Evolutionary conservation across 2,888 invertebrate species (phyloP).

Genomic region (Tanypteryx hageni): DNA sequence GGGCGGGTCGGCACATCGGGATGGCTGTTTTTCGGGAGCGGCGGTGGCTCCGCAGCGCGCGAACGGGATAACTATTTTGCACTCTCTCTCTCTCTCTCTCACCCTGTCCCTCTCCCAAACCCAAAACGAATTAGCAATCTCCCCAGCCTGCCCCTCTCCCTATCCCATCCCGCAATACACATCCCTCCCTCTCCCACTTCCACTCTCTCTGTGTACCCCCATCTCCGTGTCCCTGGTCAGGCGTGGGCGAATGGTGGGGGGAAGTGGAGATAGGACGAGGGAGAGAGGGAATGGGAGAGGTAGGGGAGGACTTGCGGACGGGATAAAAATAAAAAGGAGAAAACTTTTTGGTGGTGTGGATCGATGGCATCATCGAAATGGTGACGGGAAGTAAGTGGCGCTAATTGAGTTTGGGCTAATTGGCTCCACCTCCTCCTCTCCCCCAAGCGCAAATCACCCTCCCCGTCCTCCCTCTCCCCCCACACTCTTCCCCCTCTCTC

Average conservation of each 20-base stretch:
- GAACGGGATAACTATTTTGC: slow-evolving; percentile 56
- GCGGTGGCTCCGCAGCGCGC: slow-evolving; percentile 42
- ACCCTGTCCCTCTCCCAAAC: neutral
- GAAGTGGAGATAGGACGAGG: neutral
- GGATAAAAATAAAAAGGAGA: slow-evolving; percentile 28
- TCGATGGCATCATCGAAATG: slow-evolving; percentile 40
- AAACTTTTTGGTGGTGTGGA: slow-evolving; percentile 15
- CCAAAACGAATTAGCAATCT: slow-evolving; percentile 34
- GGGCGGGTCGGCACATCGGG: neutral
- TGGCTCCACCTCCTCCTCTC: slow-evolving; percentile 17
- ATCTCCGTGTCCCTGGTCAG: neutral
- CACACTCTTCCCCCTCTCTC: too few relatives aligned
- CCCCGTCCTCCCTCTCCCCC: neutral
- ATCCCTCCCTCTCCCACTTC: neutral
- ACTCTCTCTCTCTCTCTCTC: slow-evolving; percentile 26
- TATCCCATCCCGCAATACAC: neutral
- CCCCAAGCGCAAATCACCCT: neutral
- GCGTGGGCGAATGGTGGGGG: neutral
- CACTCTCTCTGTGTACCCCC: neutral
- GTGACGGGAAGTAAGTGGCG: slow-evolving; percentile 40
- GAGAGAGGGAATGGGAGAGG: neutral
- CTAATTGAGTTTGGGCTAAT: slow-evolving; percentile 54
- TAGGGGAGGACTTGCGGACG: neutral
- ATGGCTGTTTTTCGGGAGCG: slow-evolving; percentile 25
- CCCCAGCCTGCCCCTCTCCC: neutral